A percentile compares a stretch with the other conserved stretches of the same genome.
Evolutionary conservation across 2,797 vertebrate species (phyloP).

Genomic region (Eulemur albifrons): DNA sequence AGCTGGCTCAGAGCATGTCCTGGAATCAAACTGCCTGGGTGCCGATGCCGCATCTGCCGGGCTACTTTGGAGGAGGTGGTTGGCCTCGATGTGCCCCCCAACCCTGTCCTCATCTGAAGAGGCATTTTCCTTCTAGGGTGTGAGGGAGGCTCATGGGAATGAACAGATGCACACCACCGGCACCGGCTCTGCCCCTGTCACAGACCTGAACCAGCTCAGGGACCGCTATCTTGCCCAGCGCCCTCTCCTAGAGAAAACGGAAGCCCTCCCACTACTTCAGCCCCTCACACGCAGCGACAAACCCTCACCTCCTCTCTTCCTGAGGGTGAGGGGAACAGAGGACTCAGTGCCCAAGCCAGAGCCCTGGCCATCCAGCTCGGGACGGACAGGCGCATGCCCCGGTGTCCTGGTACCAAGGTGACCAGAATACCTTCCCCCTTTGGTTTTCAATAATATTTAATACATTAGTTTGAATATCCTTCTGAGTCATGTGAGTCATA

Average conservation of each 20-base stretch:
- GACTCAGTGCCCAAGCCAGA: not conserved
- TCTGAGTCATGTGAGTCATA: not conserved
- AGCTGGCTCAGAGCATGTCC: not conserved
- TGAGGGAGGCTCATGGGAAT: not conserved
- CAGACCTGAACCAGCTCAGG: not conserved
- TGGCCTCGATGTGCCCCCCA: not conserved
- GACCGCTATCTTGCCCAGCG: not conserved
- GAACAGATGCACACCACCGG: rapidly evolving
- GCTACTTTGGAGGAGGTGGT: not conserved
- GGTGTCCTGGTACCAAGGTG: not conserved
- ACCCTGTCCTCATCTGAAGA: not conserved
- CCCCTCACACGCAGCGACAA: not conserved
- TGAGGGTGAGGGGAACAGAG: not conserved
- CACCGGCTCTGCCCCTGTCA: not conserved
- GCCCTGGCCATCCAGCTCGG: not conserved
- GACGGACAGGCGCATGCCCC: not conserved
- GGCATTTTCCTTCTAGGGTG: not conserved
- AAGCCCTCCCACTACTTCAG: not conserved
- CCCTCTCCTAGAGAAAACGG: not conserved
- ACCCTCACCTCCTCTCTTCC: not conserved
- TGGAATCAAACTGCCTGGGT: no score
- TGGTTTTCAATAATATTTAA: not conserved
- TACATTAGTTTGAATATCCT: not conserved
- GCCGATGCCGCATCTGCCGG: not conserved
- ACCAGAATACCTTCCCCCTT: not conserved